Evolutionary conservation across 2,888 invertebrate species (phyloP).

Genomic region (Boloria selene): DNA sequence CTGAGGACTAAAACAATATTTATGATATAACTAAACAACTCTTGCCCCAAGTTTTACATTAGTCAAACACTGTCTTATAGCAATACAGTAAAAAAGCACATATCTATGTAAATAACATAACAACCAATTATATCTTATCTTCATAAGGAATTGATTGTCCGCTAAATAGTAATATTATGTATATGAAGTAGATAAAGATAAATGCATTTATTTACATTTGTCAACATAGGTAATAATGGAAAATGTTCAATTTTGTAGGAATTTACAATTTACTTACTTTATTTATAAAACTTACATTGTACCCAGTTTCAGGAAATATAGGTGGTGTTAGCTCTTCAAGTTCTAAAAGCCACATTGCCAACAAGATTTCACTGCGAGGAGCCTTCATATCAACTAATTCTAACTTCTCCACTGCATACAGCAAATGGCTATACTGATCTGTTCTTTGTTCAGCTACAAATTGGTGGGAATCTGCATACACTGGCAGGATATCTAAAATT

Average conservation of each 20-base stretch:
- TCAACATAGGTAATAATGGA: background rate
- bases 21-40: too few species aligned
- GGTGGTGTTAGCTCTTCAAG: conserved; percentile 81
- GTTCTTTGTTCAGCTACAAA: conserved; percentile 89
- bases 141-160: too few species aligned
- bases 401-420: conserved; percentile 86
- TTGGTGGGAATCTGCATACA: conserved; percentile 88
- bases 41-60: too few species aligned
- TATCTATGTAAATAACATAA: too few species aligned
- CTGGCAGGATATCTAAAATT: conserved; percentile 87
- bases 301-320: conserved; percentile 63
- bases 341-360: conserved; percentile 92
- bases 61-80: too few species aligned
- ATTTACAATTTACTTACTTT: too few species aligned
- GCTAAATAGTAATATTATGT: too few species aligned
- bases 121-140: too few species aligned
- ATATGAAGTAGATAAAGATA: background rate
- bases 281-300: conserved; percentile 57
- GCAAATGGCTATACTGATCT: conserved; percentile 88
- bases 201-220: background rate
- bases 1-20: conserved; percentile 66
- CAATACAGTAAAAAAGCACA: too few species aligned
- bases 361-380: conserved; percentile 85
- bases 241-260: background rate
- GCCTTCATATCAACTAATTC: conserved; percentile 84